Evolutionary conservation across 2,797 vertebrate species (phyloP).

Genomic region (Melanotaenia maccullochi): DNA sequence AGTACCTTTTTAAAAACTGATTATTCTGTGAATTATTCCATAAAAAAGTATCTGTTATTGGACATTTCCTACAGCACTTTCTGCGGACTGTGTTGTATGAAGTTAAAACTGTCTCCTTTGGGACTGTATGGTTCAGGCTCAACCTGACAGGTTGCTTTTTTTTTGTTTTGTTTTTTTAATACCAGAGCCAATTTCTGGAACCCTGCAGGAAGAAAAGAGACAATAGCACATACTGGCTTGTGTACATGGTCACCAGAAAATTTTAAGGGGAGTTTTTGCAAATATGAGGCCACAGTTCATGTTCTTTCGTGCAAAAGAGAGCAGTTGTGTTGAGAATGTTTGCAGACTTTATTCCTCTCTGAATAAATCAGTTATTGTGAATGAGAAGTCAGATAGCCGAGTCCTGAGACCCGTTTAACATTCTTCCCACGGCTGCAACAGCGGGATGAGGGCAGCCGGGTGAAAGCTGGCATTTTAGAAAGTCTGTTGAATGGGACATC

Average conservation of each 20-base stretch:
- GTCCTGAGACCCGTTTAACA: neutral
- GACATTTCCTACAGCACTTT: neutral
- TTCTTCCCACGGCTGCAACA: slow-evolving; percentile 37
- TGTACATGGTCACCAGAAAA: neutral
- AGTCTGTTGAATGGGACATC: slow-evolving; percentile 42
- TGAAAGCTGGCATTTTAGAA: slow-evolving; percentile 48
- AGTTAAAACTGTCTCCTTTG: neutral
- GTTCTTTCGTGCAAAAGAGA: neutral
- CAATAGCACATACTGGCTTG: neutral
- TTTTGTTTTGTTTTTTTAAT: neutral
- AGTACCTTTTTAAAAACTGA: neutral
- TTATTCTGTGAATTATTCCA: neutral
- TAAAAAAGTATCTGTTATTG: no score
- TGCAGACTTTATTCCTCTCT: neutral
- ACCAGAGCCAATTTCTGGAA: neutral
- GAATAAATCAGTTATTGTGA: neutral
- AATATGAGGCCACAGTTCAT: neutral
- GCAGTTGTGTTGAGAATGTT: neutral
- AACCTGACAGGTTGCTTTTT: slow-evolving; percentile 34
- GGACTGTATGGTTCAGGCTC: slow-evolving; percentile 6
- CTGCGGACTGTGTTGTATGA: neutral
- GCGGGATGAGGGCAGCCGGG: slow-evolving; percentile 2
- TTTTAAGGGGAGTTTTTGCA: neutral
- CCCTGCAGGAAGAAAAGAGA: neutral
- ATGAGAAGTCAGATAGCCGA: neutral